These are phyloP conservation scores for Phenganax subtilis DNA, from an alignment of 92 coral and sea anemone species.

Conservation along the genomic window DNA sequence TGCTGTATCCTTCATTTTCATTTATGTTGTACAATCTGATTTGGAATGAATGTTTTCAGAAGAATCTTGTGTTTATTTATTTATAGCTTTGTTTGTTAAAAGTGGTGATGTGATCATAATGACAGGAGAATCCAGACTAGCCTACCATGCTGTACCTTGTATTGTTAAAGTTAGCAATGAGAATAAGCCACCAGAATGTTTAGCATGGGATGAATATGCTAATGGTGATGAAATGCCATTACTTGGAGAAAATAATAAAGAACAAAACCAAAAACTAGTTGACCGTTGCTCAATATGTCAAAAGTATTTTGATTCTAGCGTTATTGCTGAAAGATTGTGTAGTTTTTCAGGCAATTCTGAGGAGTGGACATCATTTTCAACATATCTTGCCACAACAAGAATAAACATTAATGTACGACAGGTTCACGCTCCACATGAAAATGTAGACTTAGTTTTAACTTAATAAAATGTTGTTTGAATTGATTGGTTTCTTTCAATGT, in stretches of 20 bases:
- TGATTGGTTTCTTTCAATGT: background rate
- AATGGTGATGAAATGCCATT: background rate
- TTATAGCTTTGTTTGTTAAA: conserved; percentile 77
- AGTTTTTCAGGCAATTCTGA: conserved; percentile 40
- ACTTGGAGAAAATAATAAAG: background rate
- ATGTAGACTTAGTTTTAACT: conserved; percentile 37
- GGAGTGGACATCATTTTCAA: conserved; percentile 71
- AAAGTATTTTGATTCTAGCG: conserved; percentile 4
- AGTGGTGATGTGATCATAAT: conserved; percentile 91
- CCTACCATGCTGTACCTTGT: conserved; percentile 96
- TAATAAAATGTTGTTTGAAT: background rate
- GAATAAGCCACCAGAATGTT: conserved; percentile 67
- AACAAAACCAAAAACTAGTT: background rate
- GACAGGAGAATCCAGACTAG: conserved; percentile 84
- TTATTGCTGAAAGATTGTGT: background rate
- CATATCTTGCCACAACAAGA: conserved; percentile 78
- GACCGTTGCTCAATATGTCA: conserved; percentile 17
- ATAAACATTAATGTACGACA: conserved; percentile 91
- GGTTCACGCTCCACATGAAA: conserved; percentile 73
- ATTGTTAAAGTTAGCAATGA: conserved; percentile 63
- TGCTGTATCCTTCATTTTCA: too few relatives aligned
- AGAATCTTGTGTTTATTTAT: background rate
- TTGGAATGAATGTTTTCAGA: too few relatives aligned
- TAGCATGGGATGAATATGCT: conserved; percentile 55
- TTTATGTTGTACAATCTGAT: too few relatives aligned